These are phyloP conservation scores for Drosophila sturtevanti DNA, from an alignment of 1,140 invertebrate genomes.

Conservation along the genomic window DNA sequence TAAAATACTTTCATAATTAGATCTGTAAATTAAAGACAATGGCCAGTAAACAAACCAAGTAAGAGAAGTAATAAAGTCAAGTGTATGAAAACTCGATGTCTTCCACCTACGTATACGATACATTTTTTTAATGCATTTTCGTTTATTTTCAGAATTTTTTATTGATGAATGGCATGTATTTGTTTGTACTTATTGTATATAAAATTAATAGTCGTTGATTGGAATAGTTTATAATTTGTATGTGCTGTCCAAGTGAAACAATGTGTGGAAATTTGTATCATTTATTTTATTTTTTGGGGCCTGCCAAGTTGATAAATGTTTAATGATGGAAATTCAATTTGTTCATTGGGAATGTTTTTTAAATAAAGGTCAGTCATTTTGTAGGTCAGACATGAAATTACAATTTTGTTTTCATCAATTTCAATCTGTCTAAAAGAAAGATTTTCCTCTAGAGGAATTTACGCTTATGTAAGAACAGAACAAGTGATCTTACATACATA, in stretches of 20 bases:
- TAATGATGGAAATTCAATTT: conserved; percentile 45
- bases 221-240: conserved; percentile 47
- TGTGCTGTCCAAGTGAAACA: conserved; percentile 2
- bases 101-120: background rate
- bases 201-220: conserved; percentile 62
- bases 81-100: background rate
- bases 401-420: background rate
- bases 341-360: conserved; percentile 2
- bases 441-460: no score
- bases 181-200: conserved; percentile 43
- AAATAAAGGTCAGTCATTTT: conserved; percentile 19
- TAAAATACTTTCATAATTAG: no score
- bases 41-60: background rate
- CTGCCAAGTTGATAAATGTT: conserved; percentile 41
- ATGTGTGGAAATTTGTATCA: conserved; percentile 14
- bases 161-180: conserved; percentile 38
- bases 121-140: conserved; percentile 21
- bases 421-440: background rate
- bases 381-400: background rate
- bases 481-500: no score
- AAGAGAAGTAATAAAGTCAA: background rate
- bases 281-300: conserved; percentile 36
- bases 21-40: no score
- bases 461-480: no score
- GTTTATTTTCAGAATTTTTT: conserved; percentile 46